Evolutionary conservation across 2,113 vertebrate species (phyloP), one percentile per base, ranked within the genome.

Genomic region (Scomber scombrus): DNA sequence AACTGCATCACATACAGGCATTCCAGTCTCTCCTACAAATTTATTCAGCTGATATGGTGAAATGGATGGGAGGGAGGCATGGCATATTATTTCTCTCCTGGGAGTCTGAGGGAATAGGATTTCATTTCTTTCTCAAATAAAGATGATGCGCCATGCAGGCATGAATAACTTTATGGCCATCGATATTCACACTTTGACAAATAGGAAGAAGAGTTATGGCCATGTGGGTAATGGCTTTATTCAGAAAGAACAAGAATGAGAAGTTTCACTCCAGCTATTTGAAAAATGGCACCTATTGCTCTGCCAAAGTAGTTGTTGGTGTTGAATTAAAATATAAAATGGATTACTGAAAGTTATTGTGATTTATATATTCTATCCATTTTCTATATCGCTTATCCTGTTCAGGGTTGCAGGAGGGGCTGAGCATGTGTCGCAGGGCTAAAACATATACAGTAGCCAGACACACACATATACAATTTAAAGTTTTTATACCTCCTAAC

Each of bases 121-220:
- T 92, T 91, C 78, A 91, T 91, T 93, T 91, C 85, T 71, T 82
- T 88, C 78, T 86, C 82, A 88, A 85, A 90, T 86, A 90, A 90
- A 91, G 89, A 89, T 81, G 87, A 88, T 89, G 81, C 58, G 45
- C 67, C 75, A 68, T 66, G 64, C 82, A 73, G 83, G 91, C 84
- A 85, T 90, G 86, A 92, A 91, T 91, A 90, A 86, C 78, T 91
- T 90, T 89, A 85, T 80, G 76, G 82, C 82, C 80, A 84, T 88
- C 84, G 77, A 90, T 88, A 89, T 91, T 90, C 88, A 89, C 88
- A 91, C 82, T 92, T 88, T 92, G 90, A 91, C 85, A 90, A 90
- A 92, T 90, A 80, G 86, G 83, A 86, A 70, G 68, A 78, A 86
- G 83, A 92, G 75, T 87, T 88, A 89, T 88, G 75, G 86, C 75